phyloP scores from a whole-genome alignment of 2,113 vertebrate genomes.

The Micronycteris hirsuta region DNA sequence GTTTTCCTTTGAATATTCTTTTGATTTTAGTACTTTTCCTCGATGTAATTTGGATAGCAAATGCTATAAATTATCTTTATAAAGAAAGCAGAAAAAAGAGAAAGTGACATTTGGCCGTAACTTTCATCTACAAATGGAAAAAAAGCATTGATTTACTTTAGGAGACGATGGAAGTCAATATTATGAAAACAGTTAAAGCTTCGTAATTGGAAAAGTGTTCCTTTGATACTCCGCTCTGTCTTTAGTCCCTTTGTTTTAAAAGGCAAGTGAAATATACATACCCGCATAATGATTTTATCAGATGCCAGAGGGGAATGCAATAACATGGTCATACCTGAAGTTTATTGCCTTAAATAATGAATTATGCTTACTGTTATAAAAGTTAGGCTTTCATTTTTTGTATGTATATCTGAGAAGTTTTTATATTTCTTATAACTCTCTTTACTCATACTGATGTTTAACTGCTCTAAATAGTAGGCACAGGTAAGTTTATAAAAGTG shows the following conservation, averaged over 20 bases:
- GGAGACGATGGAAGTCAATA: neutral
- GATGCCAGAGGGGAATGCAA: neutral
- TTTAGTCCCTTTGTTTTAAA: conserved; percentile 14
- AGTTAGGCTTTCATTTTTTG: conserved; percentile 23
- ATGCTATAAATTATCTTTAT: conserved; percentile 1
- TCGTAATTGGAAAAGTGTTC: neutral
- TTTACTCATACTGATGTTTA: neutral
- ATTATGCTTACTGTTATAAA: neutral
- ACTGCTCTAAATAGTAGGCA: neutral
- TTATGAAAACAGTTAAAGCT: neutral
- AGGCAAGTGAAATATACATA: neutral
- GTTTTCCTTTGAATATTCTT: conserved; percentile 28
- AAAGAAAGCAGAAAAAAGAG: conserved; percentile 30
- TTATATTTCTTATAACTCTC: neutral
- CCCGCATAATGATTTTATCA: neutral
- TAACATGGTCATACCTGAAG: neutral
- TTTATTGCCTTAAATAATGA: neutral
- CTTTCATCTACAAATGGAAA: neutral
- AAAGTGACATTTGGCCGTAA: neutral
- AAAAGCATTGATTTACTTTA: neutral
- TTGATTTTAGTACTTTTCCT: conserved; percentile 33
- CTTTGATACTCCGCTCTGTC: neutral
- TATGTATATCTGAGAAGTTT: neutral
- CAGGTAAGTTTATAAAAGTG: neutral
- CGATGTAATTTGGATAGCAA: neutral